These are phyloP conservation scores for Dolichomitus sp. DNA, from an alignment of 2,888 invertebrate genomes.

Conservation along the genomic window DNA sequence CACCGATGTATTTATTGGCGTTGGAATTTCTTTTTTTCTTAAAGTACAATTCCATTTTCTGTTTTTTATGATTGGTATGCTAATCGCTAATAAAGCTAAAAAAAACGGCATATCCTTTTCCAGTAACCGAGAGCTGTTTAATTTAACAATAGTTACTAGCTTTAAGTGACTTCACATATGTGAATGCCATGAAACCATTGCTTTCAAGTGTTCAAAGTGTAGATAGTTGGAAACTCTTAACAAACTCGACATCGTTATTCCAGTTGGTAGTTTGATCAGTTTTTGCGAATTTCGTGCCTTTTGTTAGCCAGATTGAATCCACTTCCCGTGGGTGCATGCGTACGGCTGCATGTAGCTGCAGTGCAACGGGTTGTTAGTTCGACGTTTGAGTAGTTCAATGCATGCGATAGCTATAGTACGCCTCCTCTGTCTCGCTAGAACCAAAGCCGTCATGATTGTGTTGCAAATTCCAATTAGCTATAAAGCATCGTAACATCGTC, in stretches of 20 bases:
- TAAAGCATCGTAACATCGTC: constrained; percentile 11
- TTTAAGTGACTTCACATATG: too few relatives aligned
- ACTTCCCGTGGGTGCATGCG: background rate
- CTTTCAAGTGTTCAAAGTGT: too few relatives aligned
- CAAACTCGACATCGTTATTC: background rate
- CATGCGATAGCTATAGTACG: background rate
- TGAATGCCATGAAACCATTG: too few relatives aligned
- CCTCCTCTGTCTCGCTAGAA: constrained; percentile 3
- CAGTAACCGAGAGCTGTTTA: too few relatives aligned
- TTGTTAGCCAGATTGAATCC: background rate
- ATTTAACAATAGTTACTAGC: too few relatives aligned
- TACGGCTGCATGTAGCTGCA: background rate
- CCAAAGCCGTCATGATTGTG: constrained; percentile 1
- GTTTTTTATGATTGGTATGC: too few relatives aligned
- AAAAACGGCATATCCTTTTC: too few relatives aligned
- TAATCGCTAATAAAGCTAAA: too few relatives aligned
- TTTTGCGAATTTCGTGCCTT: background rate
- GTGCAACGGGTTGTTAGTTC: background rate
- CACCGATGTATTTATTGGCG: too few relatives aligned
- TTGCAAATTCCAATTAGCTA: constrained; percentile 38
- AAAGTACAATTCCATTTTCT: too few relatives aligned
- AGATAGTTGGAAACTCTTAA: background rate
- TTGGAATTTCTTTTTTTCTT: too few relatives aligned
- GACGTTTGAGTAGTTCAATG: constrained; percentile 3
- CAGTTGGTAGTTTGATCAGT: background rate